These are phyloP conservation scores for Scaptomyza hsui DNA, from an alignment of 1,140 invertebrate species.

Conservation along the genomic window DNA sequence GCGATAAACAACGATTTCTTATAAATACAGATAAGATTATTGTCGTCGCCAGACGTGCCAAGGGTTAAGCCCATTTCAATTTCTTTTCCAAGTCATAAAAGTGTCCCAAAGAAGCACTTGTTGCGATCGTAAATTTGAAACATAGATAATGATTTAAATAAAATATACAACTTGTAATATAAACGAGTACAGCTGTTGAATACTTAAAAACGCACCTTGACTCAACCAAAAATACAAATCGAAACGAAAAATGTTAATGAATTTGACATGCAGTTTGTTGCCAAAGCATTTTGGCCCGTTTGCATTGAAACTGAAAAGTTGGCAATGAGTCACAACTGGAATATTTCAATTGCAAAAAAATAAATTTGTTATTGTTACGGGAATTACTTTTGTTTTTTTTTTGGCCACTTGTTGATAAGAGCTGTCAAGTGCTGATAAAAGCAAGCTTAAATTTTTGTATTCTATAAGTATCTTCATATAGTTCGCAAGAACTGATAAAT, in stretches of 20 bases:
- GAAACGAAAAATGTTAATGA: constrained; percentile 5
- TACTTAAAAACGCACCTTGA: constrained; percentile 51
- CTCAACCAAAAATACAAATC: constrained; percentile 38
- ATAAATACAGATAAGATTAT: constrained; percentile 36
- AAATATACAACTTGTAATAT: constrained; percentile 18
- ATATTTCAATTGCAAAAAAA: constrained; percentile 7
- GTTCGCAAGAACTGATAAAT: not conserved
- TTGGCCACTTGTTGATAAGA: constrained; percentile 23
- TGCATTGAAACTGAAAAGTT: constrained; percentile 5
- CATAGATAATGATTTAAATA: constrained; percentile 12
- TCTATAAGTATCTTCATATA: not conserved
- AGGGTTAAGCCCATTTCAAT: constrained; percentile 6
- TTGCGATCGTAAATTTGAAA: constrained; percentile 17
- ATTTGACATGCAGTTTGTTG: constrained; percentile 1
- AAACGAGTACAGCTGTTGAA: constrained; percentile 25
- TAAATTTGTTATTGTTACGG: not conserved
- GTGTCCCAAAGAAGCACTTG: constrained; percentile 13
- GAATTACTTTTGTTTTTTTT: constrained; percentile 16
- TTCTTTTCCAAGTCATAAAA: constrained; percentile 6
- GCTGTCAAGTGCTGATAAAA: constrained; percentile 4
- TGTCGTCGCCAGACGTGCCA: constrained; percentile 6
- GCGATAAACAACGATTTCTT: constrained; percentile 33
- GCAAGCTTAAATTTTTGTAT: no score
- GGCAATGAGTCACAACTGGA: constrained; percentile 22
- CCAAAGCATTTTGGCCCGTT: constrained; percentile 8